These are phyloP conservation scores for Latrodectus hesperus DNA, from an alignment of 2,888 invertebrate genomes.

Conservation along the genomic window DNA sequence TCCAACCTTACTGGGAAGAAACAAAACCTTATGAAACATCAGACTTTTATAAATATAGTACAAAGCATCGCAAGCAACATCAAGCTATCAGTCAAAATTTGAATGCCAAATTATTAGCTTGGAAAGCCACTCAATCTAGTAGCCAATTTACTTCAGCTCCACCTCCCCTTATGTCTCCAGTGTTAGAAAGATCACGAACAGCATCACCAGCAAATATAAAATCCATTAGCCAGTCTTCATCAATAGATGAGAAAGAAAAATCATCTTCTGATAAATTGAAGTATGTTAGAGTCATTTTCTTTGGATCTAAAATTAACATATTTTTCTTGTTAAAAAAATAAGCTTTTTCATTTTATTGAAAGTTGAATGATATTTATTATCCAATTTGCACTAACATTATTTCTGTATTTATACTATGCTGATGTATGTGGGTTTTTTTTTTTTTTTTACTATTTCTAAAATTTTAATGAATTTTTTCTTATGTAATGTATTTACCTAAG, in stretches of 20 bases:
- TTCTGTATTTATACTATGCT: too few relatives aligned
- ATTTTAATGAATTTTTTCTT: too few relatives aligned
- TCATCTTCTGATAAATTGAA: conserved; percentile 21
- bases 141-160: conserved; percentile 1
- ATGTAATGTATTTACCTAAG: too few relatives aligned
- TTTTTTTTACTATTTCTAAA: too few relatives aligned
- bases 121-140: conserved; percentile 51
- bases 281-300: not conserved
- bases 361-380: too few relatives aligned
- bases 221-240: conserved; percentile 5
- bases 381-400: too few relatives aligned
- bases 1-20: conserved; percentile 90
- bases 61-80: conserved; percentile 84
- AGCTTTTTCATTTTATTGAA: too few relatives aligned
- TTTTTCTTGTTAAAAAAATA: too few relatives aligned
- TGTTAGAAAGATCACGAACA: conserved; percentile 47
- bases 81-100: conserved; percentile 58
- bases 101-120: conserved; percentile 52
- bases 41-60: conserved; percentile 98
- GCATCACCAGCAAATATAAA: conserved; percentile 39
- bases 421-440: too few relatives aligned
- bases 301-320: too few relatives aligned
- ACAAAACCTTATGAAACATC: conserved; percentile 98
- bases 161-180: conserved; percentile 52
- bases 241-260: conserved; percentile 10